Conservation (phyloP, 2,113 vertebrate species). For the Otis tarda region DNA sequence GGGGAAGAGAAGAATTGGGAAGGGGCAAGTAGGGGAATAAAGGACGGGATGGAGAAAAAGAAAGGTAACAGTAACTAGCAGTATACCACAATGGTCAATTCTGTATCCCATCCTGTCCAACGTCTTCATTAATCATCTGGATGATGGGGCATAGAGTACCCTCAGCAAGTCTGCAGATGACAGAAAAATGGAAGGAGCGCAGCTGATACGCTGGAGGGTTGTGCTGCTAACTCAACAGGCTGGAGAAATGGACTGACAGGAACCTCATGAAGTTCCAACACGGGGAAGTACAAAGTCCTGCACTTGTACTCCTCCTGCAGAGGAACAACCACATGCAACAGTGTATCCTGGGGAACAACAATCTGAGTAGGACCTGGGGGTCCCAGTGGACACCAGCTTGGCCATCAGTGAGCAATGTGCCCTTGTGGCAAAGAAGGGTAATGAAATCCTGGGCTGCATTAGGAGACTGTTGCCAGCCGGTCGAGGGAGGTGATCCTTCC, state of each 20-base stretch:
- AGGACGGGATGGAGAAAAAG: not conserved
- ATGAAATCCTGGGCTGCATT: not conserved
- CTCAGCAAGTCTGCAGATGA: not conserved
- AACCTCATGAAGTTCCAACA: not conserved
- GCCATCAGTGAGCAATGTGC: rapidly evolving
- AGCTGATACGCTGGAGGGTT: not conserved
- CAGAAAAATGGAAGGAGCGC: not conserved
- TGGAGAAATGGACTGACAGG: not conserved
- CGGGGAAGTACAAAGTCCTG: not conserved
- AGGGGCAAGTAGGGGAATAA: not conserved
- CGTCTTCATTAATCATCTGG: not conserved
- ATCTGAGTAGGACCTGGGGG: not conserved
- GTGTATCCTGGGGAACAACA: not conserved
- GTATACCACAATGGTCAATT: not conserved
- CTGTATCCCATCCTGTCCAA: not conserved
- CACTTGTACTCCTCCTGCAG: too few species aligned
- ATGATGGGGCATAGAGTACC: not conserved
- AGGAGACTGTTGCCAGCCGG: not conserved
- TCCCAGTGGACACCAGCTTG: not conserved
- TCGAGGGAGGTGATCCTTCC: not conserved
- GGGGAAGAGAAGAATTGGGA: not conserved
- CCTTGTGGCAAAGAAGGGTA: not conserved
- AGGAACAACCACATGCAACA: not conserved
- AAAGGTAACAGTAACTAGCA: not conserved
- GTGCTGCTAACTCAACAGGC: not conserved